Evolutionary conservation across 2,888 invertebrate species (phyloP).

Genomic region (Globia sparganii): DNA sequence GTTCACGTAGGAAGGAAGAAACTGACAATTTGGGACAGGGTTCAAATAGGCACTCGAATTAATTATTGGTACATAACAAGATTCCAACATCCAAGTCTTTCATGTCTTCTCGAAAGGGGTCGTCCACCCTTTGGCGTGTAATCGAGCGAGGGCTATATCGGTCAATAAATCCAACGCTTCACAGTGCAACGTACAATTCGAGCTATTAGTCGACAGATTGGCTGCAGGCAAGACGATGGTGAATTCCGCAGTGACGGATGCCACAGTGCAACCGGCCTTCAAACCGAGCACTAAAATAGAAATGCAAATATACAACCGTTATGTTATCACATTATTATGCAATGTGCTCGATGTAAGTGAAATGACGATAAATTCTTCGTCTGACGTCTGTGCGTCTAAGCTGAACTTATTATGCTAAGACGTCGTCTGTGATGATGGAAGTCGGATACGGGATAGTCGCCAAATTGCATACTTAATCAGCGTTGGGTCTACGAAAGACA

Average conservation of each 20-base stretch:
- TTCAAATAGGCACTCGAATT: conserved; percentile 44
- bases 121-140: conserved; percentile 54
- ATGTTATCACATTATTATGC: conserved; percentile 55
- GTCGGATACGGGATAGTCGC: conserved; percentile 21
- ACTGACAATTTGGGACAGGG: conserved; percentile 16
- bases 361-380: conserved; percentile 46
- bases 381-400: conserved; percentile 42
- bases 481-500: conserved; percentile 16
- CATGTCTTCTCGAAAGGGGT: conserved; percentile 59
- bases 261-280: conserved; percentile 67
- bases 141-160: conserved; percentile 60
- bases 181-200: conserved; percentile 56
- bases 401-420: conserved; percentile 35
- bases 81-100: conserved; percentile 52
- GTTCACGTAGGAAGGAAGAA: conserved; percentile 11
- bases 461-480: conserved; percentile 21
- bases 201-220: conserved; percentile 75
- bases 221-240: conserved; percentile 71
- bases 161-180: conserved; percentile 69
- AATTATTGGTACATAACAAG: conserved; percentile 49
- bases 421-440: conserved; percentile 15
- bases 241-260: conserved; percentile 76
- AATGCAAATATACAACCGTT: conserved; percentile 66
- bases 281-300: conserved; percentile 65
- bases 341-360: conserved; percentile 43